A percentile compares a stretch with the other conserved stretches of the same genome.
These are phyloP conservation scores for Apteryx owenii DNA, from an alignment of 2,113 vertebrate genomes.

Conservation along the genomic window DNA sequence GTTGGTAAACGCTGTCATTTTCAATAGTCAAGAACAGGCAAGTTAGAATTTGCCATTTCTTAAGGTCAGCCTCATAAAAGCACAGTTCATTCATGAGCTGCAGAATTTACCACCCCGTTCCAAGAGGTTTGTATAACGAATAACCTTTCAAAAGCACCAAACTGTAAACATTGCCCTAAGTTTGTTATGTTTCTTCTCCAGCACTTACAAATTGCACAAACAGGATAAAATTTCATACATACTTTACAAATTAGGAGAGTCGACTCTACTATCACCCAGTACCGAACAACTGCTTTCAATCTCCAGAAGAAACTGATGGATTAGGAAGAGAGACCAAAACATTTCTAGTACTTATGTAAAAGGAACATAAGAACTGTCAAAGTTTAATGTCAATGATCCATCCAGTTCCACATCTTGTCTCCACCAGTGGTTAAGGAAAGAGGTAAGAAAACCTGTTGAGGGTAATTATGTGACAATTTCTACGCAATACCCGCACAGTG, in stretches of 20 bases:
- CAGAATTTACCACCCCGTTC: not conserved
- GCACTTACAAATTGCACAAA: not conserved
- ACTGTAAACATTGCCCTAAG: too few species aligned
- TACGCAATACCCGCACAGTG: rapidly evolving
- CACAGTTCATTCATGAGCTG: not conserved
- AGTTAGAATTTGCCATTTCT: not conserved
- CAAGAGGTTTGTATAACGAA: not conserved
- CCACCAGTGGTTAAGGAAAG: not conserved
- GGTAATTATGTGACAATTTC: not conserved
- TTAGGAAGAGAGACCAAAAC: conserved; percentile 10
- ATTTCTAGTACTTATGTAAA: conserved; percentile 3
- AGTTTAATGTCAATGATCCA: not conserved
- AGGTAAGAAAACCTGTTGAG: not conserved
- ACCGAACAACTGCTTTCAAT: conserved; percentile 4
- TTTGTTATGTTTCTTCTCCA: not conserved
- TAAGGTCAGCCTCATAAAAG: not conserved
- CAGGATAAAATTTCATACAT: not conserved
- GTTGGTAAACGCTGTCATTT: not conserved
- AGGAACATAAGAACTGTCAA: not conserved
- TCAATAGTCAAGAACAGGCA: not conserved
- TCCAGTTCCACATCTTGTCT: not conserved
- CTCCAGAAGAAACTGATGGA: conserved; percentile 1
- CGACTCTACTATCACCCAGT: not conserved
- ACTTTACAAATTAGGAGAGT: not conserved
- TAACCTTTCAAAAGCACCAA: not conserved